Conservation (phyloP, 2,888 invertebrate genomes). For the Limnephilus rhombicus region DNA sequence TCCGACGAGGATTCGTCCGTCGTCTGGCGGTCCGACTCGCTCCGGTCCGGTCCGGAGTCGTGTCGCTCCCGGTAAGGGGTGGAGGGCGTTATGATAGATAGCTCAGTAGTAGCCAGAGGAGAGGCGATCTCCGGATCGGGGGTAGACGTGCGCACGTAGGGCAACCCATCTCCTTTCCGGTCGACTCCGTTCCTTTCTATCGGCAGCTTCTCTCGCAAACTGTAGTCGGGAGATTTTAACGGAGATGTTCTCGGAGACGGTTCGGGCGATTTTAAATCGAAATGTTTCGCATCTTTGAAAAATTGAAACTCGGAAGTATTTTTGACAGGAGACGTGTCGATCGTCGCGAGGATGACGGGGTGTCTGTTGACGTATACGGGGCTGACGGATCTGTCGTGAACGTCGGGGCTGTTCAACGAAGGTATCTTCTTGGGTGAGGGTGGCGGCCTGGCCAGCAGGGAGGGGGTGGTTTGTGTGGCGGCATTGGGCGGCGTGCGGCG, state of each 20-base stretch:
- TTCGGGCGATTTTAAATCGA: slow-evolving; percentile 48
- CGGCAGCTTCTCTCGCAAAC: slow-evolving; percentile 58
- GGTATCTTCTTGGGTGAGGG: slow-evolving; percentile 70
- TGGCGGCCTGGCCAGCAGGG: slow-evolving; percentile 72
- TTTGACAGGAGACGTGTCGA: slow-evolving; percentile 52
- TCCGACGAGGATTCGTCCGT: slow-evolving; percentile 66
- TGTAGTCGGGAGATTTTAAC: slow-evolving; percentile 46
- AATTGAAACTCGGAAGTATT: slow-evolving; percentile 43
- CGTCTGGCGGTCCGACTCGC: slow-evolving; percentile 60
- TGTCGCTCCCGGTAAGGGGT: slow-evolving; percentile 26
- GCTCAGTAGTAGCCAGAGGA: slow-evolving; percentile 67
- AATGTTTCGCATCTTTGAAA: slow-evolving; percentile 19
- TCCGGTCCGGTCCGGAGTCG: slow-evolving; percentile 54
- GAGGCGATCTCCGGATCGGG: slow-evolving; percentile 68
- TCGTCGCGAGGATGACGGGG: slow-evolving; percentile 53
- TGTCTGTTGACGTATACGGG: slow-evolving; percentile 60
- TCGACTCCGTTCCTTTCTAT: slow-evolving; percentile 67
- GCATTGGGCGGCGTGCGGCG: slow-evolving; percentile 67
- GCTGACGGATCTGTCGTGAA: slow-evolving; percentile 59
- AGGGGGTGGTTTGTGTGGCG: slow-evolving; percentile 70
- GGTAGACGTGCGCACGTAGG: slow-evolving; percentile 63
- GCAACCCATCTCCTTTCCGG: neutral
- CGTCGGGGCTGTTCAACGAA: slow-evolving; percentile 45
- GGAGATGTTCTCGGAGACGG: slow-evolving; percentile 67
- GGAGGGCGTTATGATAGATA: slow-evolving; percentile 59